These are phyloP conservation scores for Argyrosomus regius DNA, from an alignment of 2,797 vertebrate species.

Conservation along the genomic window DNA sequence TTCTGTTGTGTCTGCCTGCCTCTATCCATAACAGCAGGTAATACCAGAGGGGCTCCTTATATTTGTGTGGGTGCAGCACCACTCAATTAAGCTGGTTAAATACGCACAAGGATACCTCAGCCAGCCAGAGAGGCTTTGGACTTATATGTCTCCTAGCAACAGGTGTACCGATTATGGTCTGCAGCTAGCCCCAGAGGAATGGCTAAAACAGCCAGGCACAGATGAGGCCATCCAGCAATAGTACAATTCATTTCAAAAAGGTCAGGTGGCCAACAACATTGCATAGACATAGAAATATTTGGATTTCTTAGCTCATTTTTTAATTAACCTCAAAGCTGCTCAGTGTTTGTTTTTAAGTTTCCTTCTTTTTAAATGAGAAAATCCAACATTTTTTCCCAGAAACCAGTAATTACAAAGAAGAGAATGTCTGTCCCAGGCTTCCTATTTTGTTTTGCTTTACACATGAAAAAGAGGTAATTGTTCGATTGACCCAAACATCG, in stretches of 20 bases:
- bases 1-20: slow-evolving; percentile 42
- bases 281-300: not conserved
- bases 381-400: not conserved
- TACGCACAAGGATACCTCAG: slow-evolving; percentile 85
- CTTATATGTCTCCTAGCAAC: slow-evolving; percentile 91
- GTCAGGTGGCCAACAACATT: not conserved
- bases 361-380: not conserved
- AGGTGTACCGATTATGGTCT: slow-evolving; percentile 86
- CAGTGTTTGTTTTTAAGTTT: not conserved
- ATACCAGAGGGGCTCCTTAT: slow-evolving; percentile 78
- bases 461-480: not conserved
- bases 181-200: slow-evolving; percentile 75
- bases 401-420: not conserved
- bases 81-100: slow-evolving; percentile 90
- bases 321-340: not conserved
- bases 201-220: slow-evolving; percentile 66
- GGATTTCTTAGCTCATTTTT: not conserved
- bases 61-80: slow-evolving; percentile 81
- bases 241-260: slow-evolving; percentile 36
- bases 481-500: not conserved
- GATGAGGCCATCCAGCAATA: slow-evolving; percentile 28
- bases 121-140: slow-evolving; percentile 87
- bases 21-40: slow-evolving; percentile 62
- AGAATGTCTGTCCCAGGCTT: not conserved
- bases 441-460: not conserved